phyloP scores from a whole-genome alignment of 2,888 invertebrate species.

The Agelastica alni region DNA sequence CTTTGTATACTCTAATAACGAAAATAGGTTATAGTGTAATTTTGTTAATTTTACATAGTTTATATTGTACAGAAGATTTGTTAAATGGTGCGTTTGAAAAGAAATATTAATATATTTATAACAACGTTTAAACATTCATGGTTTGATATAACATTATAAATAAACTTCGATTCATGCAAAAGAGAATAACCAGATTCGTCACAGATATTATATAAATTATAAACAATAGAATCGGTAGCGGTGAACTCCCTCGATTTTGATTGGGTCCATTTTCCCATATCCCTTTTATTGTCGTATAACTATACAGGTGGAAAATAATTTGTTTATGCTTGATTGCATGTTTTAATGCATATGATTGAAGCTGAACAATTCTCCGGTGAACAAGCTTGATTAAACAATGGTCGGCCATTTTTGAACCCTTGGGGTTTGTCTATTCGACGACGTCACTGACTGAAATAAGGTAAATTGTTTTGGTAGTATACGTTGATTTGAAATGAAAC shows the following conservation, averaged over 20 bases:
- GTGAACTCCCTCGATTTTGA: conserved; percentile 11
- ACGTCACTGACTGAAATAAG: conserved; percentile 5
- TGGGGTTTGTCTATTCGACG: not conserved
- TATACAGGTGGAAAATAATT: conserved; percentile 18
- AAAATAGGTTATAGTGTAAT: no score
- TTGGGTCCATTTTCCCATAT: conserved; percentile 10
- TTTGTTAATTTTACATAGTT: no score
- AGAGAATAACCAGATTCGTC: conserved; percentile 7
- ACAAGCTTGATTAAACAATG: conserved; percentile 24
- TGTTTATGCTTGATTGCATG: conserved; percentile 14
- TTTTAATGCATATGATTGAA: conserved; percentile 21
- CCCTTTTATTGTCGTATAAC: conserved; percentile 12
- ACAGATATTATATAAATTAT: conserved; percentile 3
- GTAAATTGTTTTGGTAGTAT: conserved; percentile 5
- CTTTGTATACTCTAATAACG: no score
- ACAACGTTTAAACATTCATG: no score
- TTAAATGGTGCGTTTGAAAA: no score
- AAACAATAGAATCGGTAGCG: conserved; percentile 7
- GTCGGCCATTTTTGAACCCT: conserved; percentile 20
- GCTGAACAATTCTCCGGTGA: conserved; percentile 15
- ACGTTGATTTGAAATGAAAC: not conserved
- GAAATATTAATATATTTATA: no score
- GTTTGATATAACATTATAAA: no score
- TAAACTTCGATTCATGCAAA: no score
- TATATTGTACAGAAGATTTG: no score